Conservation (phyloP, 2,888 invertebrate species). For the Nephrocerus scutellatus region DNA sequence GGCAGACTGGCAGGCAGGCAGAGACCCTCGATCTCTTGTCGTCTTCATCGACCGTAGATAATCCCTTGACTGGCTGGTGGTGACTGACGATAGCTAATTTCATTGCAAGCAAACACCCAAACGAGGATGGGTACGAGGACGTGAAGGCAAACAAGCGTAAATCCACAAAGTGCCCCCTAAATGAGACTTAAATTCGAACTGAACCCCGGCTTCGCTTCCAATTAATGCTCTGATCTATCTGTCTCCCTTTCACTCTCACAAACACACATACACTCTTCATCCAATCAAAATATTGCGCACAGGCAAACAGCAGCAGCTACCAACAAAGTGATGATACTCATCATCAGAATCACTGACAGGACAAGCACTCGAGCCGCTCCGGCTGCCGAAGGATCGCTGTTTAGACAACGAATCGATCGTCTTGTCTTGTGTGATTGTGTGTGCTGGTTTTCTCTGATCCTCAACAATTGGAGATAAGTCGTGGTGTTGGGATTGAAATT, state of each 20-base stretch:
- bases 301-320: slow-evolving; percentile 16
- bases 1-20: too few species aligned
- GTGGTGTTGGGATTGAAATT: too few species aligned
- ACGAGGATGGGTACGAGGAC: too few species aligned
- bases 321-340: slow-evolving; percentile 27
- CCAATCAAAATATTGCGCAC: slow-evolving; percentile 45
- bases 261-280: slow-evolving; percentile 27
- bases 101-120: slow-evolving; percentile 10
- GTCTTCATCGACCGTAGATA: slow-evolving; percentile 15
- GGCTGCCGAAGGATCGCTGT: too few species aligned
- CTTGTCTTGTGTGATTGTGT: slow-evolving; percentile 10
- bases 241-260: slow-evolving; percentile 20
- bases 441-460: slow-evolving; percentile 12
- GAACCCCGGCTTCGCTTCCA: slow-evolving; percentile 41
- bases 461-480: slow-evolving; percentile 14
- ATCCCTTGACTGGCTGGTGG: slow-evolving; percentile 20
- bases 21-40: too few species aligned
- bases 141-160: slow-evolving; percentile 36
- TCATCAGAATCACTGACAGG: too few species aligned
- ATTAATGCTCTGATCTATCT: slow-evolving; percentile 33
- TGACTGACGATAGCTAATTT: slow-evolving; percentile 38
- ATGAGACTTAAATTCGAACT: slow-evolving; percentile 49
- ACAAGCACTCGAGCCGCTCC: too few species aligned
- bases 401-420: too few species aligned
- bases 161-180: slow-evolving; percentile 49